Base-by-base conservation (phyloP, 2,888 invertebrate genomes). In the Amblyteles armatorius region DNA sequence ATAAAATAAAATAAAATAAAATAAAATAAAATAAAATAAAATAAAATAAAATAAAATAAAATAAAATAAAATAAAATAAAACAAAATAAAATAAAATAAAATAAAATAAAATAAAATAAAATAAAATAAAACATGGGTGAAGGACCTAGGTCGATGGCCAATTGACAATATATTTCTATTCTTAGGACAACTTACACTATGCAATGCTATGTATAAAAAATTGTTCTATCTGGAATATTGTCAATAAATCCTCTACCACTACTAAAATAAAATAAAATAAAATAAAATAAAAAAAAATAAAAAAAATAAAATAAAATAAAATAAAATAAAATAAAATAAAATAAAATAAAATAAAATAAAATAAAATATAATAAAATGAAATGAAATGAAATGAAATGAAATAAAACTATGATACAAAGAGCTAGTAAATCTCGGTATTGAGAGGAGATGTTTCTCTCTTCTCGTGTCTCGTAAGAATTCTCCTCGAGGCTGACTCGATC, bases 401-500 rank as follows among this genome's bases (percentile, higher is more conserved):
- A 22, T 57, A 26, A 57, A 26, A 4, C 4, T 3, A 1, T 22
- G 19, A 19, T 22, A 55, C 55, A 16, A 69, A 69, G 69, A 69
- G 16, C 13, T 5, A 1, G 33, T 33, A 16, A 33, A 63, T 63
- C 16, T 33, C 60, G n/a, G 60, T 6, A n/a, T 63, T 33, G 33
- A 63, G 79, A 72, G 77, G 79, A 79, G 40, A 63, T 71, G 29
- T 82, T 67, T 67, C 57, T 79, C 48, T 9, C 74, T 74, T 11
- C 68, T 74, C 50, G 74, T 79, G 50, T 85, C 79, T 79, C 71
- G 69, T 65, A 71, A 71, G 74, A 82, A 76, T 74, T 79, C 74
- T 71, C 19, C 60, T 73, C 48, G 76, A 76, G 71, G 77, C 67
- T 72, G 83, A 83, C 72, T 81, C 80, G 83, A 83, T 82, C 48